A percentile compares a stretch with the other conserved stretches of the same genome.
Evolutionary conservation across 1,140 invertebrate genomes (phyloP).

Genomic region (Arion vulgaris): DNA sequence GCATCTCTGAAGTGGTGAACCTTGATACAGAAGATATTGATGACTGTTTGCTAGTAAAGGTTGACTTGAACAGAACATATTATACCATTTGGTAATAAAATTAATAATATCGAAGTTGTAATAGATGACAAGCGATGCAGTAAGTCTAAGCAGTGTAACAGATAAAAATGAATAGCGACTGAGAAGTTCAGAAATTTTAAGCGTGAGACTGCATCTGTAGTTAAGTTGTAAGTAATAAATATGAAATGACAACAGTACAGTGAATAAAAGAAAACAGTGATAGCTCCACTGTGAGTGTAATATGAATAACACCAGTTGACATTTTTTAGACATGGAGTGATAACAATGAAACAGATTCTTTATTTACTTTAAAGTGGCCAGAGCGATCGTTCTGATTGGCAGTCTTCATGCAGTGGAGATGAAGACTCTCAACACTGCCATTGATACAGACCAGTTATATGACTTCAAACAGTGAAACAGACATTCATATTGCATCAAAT

Average conservation of each 20-base stretch:
- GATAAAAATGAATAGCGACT: background rate
- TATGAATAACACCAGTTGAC: background rate
- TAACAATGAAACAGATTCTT: background rate
- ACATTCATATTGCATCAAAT: background rate
- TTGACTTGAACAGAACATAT: constrained; percentile 1
- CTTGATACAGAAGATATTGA: constrained; percentile 23
- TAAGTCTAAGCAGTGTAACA: background rate
- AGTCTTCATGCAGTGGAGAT: background rate
- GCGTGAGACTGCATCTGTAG: too few species aligned
- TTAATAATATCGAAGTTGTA: constrained; percentile 5
- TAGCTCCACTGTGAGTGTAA: background rate
- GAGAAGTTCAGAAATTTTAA: background rate
- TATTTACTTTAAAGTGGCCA: background rate
- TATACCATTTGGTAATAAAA: background rate
- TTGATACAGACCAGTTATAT: background rate
- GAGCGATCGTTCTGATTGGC: background rate
- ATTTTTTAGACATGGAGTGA: background rate
- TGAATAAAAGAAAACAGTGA: background rate
- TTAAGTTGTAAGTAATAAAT: background rate
- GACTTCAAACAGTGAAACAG: background rate
- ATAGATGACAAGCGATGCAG: constrained; percentile 15
- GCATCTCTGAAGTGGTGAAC: background rate
- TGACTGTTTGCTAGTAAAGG: constrained; percentile 23
- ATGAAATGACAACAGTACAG: background rate
- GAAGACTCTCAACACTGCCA: background rate